These are phyloP conservation scores for Nothura maculosa DNA, from an alignment of 2,797 vertebrate genomes.

Conservation along the genomic window DNA sequence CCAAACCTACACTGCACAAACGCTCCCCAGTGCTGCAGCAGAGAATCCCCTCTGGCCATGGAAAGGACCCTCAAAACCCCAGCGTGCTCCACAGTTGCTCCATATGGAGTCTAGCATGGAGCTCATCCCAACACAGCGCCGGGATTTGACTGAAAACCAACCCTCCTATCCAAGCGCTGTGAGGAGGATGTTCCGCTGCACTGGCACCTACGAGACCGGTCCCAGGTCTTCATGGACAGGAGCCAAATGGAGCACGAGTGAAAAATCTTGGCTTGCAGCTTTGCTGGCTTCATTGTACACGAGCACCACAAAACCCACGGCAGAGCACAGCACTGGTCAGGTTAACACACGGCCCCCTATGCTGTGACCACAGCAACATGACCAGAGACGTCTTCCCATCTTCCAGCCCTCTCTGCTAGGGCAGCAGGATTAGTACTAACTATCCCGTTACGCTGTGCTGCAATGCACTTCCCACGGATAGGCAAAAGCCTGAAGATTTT, in stretches of 20 bases:
- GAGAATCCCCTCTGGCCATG: not conserved
- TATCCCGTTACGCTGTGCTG: not conserved
- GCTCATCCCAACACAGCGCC: not conserved
- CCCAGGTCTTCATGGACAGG: fast-evolving
- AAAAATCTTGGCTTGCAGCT: not conserved
- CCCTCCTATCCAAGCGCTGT: not conserved
- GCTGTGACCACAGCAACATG: not conserved
- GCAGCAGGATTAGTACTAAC: not conserved
- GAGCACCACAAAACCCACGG: not conserved
- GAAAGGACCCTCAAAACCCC: not conserved
- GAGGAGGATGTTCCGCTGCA: fast-evolving
- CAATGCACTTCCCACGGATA: not conserved
- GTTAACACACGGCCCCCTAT: not conserved
- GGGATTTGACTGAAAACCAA: not conserved
- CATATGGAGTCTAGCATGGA: not conserved
- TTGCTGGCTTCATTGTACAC: fast-evolving
- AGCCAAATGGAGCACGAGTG: not conserved
- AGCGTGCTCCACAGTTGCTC: not conserved
- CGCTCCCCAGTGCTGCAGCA: not conserved
- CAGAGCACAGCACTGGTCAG: not conserved
- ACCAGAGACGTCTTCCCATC: not conserved
- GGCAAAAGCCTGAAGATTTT: not conserved
- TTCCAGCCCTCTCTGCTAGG: not conserved
- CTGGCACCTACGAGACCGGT: not conserved
- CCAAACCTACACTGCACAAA: not conserved